A percentile compares a stretch with the other conserved stretches of the same genome.
Conservation (phyloP, 2,797 vertebrate species). For the Rhinella marina region DNA sequence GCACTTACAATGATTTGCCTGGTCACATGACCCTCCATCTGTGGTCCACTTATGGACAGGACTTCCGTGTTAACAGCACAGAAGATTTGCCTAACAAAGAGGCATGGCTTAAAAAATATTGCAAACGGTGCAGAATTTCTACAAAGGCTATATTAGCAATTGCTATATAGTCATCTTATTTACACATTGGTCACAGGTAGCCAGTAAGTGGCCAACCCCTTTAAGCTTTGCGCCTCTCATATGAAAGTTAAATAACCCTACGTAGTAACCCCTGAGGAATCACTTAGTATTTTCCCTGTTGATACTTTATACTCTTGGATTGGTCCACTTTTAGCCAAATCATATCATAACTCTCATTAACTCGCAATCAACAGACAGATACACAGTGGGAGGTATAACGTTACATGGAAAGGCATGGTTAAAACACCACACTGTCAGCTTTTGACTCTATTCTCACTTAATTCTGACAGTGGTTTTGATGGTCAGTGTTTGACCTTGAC, state of each 20-base stretch:
- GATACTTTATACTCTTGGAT: conserved; percentile 72
- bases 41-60: too few relatives aligned
- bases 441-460: conserved; percentile 64
- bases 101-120: too few relatives aligned
- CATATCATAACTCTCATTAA: conserved; percentile 74
- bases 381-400: conserved; percentile 67
- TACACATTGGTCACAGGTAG: too few relatives aligned
- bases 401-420: conserved; percentile 69
- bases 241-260: conserved; percentile 47
- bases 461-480: conserved; percentile 62
- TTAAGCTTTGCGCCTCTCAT: neutral
- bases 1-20: too few relatives aligned
- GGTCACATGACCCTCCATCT: too few relatives aligned
- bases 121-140: too few relatives aligned
- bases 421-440: conserved; percentile 64
- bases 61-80: too few relatives aligned
- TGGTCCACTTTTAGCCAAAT: conserved; percentile 72
- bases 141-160: too few relatives aligned
- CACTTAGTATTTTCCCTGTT: conserved; percentile 71
- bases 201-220: too few relatives aligned
- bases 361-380: conserved; percentile 72
- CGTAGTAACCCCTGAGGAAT: conserved; percentile 73
- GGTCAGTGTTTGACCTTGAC: conserved; percentile 67
- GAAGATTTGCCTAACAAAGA: too few relatives aligned
- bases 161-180: too few relatives aligned